Evolutionary conservation across 2,797 vertebrate species (phyloP).

Genomic region (Mionectes olivaceus): DNA sequence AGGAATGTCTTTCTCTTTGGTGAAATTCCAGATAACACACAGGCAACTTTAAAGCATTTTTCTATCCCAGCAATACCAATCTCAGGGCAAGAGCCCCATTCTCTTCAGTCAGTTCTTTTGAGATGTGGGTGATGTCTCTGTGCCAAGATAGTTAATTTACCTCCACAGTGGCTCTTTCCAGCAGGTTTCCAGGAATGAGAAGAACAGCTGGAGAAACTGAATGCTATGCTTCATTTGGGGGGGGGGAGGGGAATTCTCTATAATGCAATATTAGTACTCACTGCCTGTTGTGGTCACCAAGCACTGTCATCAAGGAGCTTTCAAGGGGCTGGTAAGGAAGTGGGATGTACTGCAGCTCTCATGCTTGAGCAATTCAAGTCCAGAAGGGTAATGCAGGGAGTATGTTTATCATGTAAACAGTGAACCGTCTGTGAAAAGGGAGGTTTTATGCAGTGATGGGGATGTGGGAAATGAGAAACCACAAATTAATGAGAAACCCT

Average conservation of each 20-base stretch:
- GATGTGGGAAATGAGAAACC: slow-evolving; percentile 51
- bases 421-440: slow-evolving; percentile 33
- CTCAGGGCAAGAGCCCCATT: neutral
- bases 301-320: slow-evolving; percentile 74
- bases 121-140: neutral
- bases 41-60: slow-evolving; percentile 20
- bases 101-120: neutral
- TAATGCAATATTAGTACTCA: slow-evolving; percentile 73
- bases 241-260: slow-evolving; percentile 59
- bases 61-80: neutral
- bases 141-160: slow-evolving; percentile 19
- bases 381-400: slow-evolving; percentile 65
- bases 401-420: slow-evolving; percentile 64
- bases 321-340: slow-evolving; percentile 75
- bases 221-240: slow-evolving; percentile 66
- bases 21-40: slow-evolving; percentile 11
- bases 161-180: slow-evolving; percentile 51
- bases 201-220: slow-evolving; percentile 75
- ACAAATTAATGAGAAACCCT: slow-evolving; percentile 42
- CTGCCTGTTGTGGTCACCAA: slow-evolving; percentile 73
- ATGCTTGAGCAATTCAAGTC: slow-evolving; percentile 69
- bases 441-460: slow-evolving; percentile 40
- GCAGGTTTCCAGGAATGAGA: slow-evolving; percentile 73
- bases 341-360: slow-evolving; percentile 67
- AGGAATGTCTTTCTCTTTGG: slow-evolving; percentile 1